Conservation (phyloP, 2,797 vertebrate species). For the Thripadectes ignobilis region DNA sequence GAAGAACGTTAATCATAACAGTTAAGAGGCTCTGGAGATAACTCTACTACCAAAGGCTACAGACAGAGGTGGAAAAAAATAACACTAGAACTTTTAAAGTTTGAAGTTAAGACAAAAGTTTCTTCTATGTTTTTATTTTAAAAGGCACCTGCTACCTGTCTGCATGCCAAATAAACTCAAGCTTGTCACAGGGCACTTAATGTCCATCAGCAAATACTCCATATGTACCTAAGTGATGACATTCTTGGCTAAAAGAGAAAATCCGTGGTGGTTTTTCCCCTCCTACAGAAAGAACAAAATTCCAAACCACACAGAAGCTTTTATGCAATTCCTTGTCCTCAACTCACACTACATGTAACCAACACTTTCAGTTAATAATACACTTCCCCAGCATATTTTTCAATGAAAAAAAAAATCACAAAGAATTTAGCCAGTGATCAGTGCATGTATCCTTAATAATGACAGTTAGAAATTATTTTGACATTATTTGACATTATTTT, state of each 20-base stretch:
- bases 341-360: background rate
- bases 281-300: background rate
- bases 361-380: background rate
- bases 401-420: background rate
- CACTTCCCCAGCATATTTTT: background rate
- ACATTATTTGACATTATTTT: background rate
- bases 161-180: background rate
- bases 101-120: background rate
- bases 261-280: background rate
- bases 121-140: background rate
- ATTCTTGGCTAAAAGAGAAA: background rate
- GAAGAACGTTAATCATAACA: background rate
- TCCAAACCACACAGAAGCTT: background rate
- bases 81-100: background rate
- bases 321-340: background rate
- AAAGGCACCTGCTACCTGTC: background rate
- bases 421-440: background rate
- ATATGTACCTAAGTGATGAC: background rate
- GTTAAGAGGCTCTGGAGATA: background rate
- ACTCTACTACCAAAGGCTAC: background rate
- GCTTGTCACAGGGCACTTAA: background rate
- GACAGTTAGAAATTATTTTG: background rate
- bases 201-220: background rate
- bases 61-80: background rate
- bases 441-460: background rate